Conservation (phyloP, 2,797 vertebrate species). For the Atherinosoma microstoma region DNA sequence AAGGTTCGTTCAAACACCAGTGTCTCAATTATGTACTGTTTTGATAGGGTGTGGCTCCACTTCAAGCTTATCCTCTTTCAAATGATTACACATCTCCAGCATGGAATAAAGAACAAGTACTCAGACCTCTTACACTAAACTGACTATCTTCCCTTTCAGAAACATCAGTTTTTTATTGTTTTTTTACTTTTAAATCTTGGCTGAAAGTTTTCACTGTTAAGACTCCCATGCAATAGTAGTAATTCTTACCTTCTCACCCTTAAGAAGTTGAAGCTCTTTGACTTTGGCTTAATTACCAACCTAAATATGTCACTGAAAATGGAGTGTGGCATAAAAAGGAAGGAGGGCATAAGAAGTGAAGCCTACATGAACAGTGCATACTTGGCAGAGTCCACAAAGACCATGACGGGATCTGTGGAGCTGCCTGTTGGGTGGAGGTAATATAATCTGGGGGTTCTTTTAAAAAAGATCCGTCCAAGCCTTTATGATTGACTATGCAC, state of each 20-base stretch:
- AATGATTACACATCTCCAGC: constrained; percentile 70
- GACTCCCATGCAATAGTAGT: constrained; percentile 48
- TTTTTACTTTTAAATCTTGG: constrained; percentile 25
- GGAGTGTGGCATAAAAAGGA: constrained; percentile 49
- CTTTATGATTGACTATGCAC: constrained; percentile 70
- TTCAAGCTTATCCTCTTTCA: constrained; percentile 76
- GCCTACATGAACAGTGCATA: constrained; percentile 37
- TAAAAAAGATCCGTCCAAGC: constrained; percentile 60
- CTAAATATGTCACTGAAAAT: constrained; percentile 75
- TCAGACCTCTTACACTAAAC: constrained; percentile 53
- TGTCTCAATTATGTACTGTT: constrained; percentile 75
- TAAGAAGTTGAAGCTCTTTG: constrained; percentile 57
- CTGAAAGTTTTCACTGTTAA: constrained; percentile 51
- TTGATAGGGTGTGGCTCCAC: constrained; percentile 75
- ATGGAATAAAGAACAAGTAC: constrained; percentile 53
- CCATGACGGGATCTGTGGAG: constrained; percentile 67
- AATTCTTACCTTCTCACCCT: constrained; percentile 52
- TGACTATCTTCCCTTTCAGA: constrained; percentile 46
- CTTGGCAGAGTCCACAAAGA: constrained; percentile 55
- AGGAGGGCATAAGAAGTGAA: constrained; percentile 48
- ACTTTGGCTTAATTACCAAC: constrained; percentile 73
- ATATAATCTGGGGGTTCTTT: constrained; percentile 71
- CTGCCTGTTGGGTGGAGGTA: constrained; percentile 73
- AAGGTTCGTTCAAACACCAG: constrained; percentile 71
- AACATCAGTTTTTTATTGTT: constrained; percentile 21